These are phyloP conservation scores for Thereva unica DNA, from an alignment of 2,888 invertebrate species.

Conservation along the genomic window DNA sequence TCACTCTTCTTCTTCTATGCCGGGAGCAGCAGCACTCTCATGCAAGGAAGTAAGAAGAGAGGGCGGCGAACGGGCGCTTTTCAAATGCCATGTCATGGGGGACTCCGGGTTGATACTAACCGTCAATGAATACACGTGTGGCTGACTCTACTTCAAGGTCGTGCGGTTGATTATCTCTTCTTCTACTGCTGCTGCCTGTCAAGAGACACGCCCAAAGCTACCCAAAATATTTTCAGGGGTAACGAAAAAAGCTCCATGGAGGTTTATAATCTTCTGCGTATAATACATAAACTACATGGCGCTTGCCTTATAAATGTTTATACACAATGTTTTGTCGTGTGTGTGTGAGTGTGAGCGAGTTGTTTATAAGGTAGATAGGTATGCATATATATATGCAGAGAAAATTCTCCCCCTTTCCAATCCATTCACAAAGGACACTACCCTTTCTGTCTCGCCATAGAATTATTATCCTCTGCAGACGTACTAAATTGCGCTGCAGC, in stretches of 20 bases:
- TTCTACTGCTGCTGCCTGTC: neutral
- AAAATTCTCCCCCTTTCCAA: conserved; percentile 5
- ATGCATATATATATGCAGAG: conserved; percentile 1
- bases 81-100: neutral
- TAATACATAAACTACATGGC: too few species aligned
- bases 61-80: neutral
- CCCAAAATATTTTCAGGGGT: too few species aligned
- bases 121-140: conserved; percentile 41
- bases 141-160: conserved; percentile 40
- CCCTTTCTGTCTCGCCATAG: conserved; percentile 22
- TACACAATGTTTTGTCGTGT: conserved; percentile 3
- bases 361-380: neutral
- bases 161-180: conserved; percentile 33
- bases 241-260: too few species aligned
- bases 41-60: neutral
- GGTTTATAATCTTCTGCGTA: too few species aligned
- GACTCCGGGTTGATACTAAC: neutral
- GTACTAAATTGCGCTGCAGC: conserved; percentile 11
- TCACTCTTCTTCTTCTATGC: conserved; percentile 3
- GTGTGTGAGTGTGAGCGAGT: conserved; percentile 7
- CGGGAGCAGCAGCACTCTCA: conserved; percentile 3
- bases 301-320: neutral
- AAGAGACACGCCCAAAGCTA: conserved; percentile 23
- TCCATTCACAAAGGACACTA: conserved; percentile 12
- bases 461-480: conserved; percentile 33